A percentile compares a stretch with the other conserved stretches of the same genome.
These are phyloP conservation scores for Monopterus albus DNA, from an alignment of 2,113 vertebrate genomes.

Conservation along the genomic window DNA sequence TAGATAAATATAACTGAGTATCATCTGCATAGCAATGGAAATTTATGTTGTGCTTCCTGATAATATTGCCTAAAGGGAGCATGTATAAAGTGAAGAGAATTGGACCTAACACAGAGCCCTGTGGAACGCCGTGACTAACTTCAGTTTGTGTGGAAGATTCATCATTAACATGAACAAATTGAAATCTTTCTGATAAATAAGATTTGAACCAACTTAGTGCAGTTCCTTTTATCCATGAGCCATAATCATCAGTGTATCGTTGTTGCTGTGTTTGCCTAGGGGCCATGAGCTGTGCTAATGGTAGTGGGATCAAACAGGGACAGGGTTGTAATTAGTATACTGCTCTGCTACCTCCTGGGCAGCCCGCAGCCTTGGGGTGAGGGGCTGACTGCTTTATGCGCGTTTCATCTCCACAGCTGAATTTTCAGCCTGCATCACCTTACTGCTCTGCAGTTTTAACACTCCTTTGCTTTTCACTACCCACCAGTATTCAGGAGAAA, in stretches of 20 bases:
- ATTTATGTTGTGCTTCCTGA: no score
- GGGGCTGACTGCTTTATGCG: background rate
- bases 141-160: no score
- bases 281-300: background rate
- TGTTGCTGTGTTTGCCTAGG: slow-evolving; percentile 48
- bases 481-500: background rate
- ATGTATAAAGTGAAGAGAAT: no score
- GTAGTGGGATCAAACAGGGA: slow-evolving; percentile 59
- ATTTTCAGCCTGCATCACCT: slow-evolving; percentile 11
- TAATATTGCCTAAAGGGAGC: no score
- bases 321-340: slow-evolving; percentile 57
- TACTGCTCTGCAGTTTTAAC: background rate
- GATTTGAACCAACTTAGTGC: no score
- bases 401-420: slow-evolving; percentile 18
- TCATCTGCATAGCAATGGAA: no score
- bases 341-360: slow-evolving; percentile 17
- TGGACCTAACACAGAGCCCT: no score
- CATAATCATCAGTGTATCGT: slow-evolving; percentile 55
- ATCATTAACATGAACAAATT: no score
- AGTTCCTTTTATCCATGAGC: no score
- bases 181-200: no score
- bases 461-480: background rate
- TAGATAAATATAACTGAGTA: no score
- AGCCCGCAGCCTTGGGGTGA: background rate
- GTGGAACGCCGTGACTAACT: no score